Base-by-base conservation (phyloP, 2,888 invertebrate species). In the Phlogophora meticulosa region DNA sequence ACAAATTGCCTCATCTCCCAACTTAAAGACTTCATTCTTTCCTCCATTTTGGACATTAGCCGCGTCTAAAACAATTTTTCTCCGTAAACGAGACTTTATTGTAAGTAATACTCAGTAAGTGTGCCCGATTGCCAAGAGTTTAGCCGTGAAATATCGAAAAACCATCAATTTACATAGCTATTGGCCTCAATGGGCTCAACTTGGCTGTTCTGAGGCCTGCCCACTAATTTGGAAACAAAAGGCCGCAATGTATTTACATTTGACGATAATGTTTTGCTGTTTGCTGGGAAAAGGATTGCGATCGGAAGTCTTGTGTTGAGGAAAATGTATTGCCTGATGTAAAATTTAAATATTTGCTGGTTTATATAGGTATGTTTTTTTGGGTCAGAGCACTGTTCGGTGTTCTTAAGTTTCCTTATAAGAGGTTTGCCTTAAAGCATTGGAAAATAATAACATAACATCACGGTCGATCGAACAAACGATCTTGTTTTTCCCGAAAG, bases 121-220 rank as follows among this genome's bases (percentile, higher is more conserved):
- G 49, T 24, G 38, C 53, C n/a, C 43, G 49, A 80, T 62, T 68
- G 64, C 62, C 52, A 63, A 49, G 49, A 76, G 52, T 68, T 69
- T 42, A 40, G 51, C 66, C 32, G 66, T 58, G 64, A 80, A 75
- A 72, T 82, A 82, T 82, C 72, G 80, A 80, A 72, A 82, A 80
- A 61, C 80, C 77, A 82, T 80, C 56, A 56, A 78, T 82, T 81
- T 73, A 56, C 75, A 79, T 81, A 59, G 57, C 72, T 64, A 76
- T 76, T 49, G 64, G 36, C 22, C 61, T 49, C 81, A 62, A 62
- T 56, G 55, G 77, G 77, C 38, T 34, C 11, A 64, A 65, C 36
- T 67, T 38, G 38, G 56, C 43, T 62, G 53, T 63, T 81, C 67
- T 67, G 58, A 73, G 60, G 82, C 20, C 48, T 62, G 51, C 58